Evolutionary conservation across 1,140 invertebrate species (phyloP), one percentile per base, ranked within the genome.

Genomic region (Drosophila kurseongensis): DNA sequence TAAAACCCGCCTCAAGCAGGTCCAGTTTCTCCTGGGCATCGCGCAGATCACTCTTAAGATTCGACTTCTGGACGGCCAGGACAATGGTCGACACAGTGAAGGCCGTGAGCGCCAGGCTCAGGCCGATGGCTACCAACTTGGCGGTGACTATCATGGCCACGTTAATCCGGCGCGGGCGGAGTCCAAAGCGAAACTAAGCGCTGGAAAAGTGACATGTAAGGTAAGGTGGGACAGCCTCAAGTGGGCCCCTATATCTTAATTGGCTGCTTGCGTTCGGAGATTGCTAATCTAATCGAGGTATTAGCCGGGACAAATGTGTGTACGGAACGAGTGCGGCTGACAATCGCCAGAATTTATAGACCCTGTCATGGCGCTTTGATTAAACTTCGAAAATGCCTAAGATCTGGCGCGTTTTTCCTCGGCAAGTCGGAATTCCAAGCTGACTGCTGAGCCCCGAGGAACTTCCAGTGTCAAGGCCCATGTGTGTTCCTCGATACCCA

Each of bases 1-100:
- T 66, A 18, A 63, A 51, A 0, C 80, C 57, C 14, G 51, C 66
- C 35, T 91, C 76, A 23, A 88, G 55, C 12, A 78, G 52, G 27
- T 91, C 78, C 6, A 93, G 47, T 47, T 91, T 83, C 5, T 91
- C 79, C 27, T 76, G 74, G 1, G 77, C 73, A 13, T 93, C 90
- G 29, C 72, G 54, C 12, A 92, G 38, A 23, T 92, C 88, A 32
- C 55, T 58, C 44, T 56, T 23, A 13, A 92, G 50, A 44, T 60
- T 72, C 4, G 78, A 13, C 60, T 91, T 92, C 51, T 93, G 90
- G 12, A 93, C 92, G 5, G 92, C 92, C 56, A 93, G 65, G 16
- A 92, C 92, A 36, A 93, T 91, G 8, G 93, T 93, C 0, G 93
- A 93, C 1, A 93, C 75, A 29, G 92, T 90, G 44, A 94, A 93